phyloP scores from a whole-genome alignment of 1,140 invertebrate genomes.

The Ylistrum balloti region DNA sequence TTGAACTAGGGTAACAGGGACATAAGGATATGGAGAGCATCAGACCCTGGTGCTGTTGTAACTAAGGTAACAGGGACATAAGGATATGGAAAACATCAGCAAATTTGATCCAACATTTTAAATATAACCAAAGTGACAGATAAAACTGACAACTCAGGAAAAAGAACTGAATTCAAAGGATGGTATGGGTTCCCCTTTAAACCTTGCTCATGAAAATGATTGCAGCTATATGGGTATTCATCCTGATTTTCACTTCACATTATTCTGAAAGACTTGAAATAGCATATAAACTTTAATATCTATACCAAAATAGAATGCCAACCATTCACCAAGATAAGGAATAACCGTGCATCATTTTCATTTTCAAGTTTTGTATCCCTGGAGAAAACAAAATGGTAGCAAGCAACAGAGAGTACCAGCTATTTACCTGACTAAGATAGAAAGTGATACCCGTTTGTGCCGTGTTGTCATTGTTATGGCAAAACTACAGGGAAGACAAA shows the following conservation, averaged over 20 bases:
- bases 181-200: not conserved
- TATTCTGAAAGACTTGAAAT: no score
- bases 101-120: not conserved
- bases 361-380: not conserved
- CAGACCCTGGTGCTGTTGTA: no score
- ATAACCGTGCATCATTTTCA: not conserved
- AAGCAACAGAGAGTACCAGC: not conserved
- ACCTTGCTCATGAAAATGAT: not conserved
- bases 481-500: conserved; percentile 29
- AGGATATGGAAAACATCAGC: no score
- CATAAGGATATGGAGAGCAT: no score
- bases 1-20: no score
- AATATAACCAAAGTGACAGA: not conserved
- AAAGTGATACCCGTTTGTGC: not conserved
- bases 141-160: not conserved
- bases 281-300: no score
- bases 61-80: no score
- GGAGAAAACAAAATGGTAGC: not conserved
- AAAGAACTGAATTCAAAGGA: not conserved
- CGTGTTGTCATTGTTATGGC: not conserved
- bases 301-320: no score
- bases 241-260: no score
- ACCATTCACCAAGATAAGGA: no score
- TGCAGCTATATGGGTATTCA: not conserved
- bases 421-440: not conserved